Evolutionary conservation across 2,113 vertebrate genomes (phyloP), one percentile per base, ranked within the genome.

Genomic region (Microcebus ravelobensis): DNA sequence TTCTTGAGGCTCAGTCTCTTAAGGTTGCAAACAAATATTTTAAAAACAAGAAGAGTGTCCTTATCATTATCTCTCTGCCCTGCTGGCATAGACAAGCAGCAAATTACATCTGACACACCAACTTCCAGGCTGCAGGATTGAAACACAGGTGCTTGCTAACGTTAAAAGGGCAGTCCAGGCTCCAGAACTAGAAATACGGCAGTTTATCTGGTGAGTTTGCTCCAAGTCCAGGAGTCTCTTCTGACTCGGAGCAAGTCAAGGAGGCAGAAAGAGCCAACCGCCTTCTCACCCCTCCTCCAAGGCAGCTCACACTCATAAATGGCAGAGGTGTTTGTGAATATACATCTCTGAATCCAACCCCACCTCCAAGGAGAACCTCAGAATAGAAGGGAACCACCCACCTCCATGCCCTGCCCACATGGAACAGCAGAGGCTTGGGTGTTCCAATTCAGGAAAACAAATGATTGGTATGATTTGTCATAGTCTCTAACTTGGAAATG

Each of bases 381-480:
- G 95, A 96, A 97, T 82, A 95, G 95, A 83, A 96, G 71, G 92
- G 86, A 89, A 90, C 91, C 70, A 45, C 96, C 95, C 89, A 96
- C 93, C 27, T 61, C 65, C 8, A 11, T 34, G 67, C 61, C 61
- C 90, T 34, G 87, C 94, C 95, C 70, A 91, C 79, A 31, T 0
- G 1, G 42, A 71, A 89, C 87, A 91, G 87, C 31, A 52, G 92
- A 91, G 83, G 77, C 73, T 61, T 39, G 83, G 73, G 39, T 74
- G 67, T 87, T 89, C 27, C 73, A 59, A 23, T 25, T n/a, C 52
- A 74, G 87, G 88, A 42, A 88, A 59, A 48, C 73, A 65, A 80
- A 74, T n/a, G 67, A 95, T 65, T 15, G 8, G 12, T 13, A 45
- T n/a, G 71, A 94, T 52, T 87, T 92, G 20, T 73, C 39, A 13